phyloP scores from a whole-genome alignment of 2,797 vertebrate genomes.

The Parauchenoglanis punctatus region DNA sequence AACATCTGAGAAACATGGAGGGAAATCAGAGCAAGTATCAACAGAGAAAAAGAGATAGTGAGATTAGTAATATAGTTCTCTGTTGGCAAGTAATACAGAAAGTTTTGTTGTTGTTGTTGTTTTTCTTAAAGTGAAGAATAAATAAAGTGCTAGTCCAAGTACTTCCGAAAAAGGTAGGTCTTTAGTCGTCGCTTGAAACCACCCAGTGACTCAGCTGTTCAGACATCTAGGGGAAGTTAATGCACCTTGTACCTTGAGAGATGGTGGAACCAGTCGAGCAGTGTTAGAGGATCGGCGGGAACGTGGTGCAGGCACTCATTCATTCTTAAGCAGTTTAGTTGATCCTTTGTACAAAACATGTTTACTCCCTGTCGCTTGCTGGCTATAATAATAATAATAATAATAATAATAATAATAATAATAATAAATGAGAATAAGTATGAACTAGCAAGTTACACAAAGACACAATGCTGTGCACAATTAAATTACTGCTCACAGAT shows the following conservation, averaged over 20 bases:
- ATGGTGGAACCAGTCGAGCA: too few relatives aligned
- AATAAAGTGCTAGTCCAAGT: too few relatives aligned
- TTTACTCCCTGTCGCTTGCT: background rate
- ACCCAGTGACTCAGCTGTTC: too few relatives aligned
- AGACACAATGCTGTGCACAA: background rate
- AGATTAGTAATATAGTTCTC: background rate
- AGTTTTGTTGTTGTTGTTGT: too few relatives aligned
- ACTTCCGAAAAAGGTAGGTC: too few relatives aligned
- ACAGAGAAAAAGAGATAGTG: background rate
- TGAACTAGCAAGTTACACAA: background rate
- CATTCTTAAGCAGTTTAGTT: background rate
- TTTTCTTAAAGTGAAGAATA: too few relatives aligned
- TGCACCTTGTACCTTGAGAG: too few relatives aligned
- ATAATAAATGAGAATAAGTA: background rate
- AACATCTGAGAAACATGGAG: background rate
- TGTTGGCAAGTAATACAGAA: too few relatives aligned
- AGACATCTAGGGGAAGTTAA: too few relatives aligned
- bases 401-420: too few relatives aligned
- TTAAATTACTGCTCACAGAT: background rate
- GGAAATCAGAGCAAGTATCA: background rate
- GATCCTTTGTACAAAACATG: background rate
- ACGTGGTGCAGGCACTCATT: background rate
- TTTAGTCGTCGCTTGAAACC: too few relatives aligned
- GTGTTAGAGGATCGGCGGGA: too few relatives aligned
- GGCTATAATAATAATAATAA: background rate